Evolutionary conservation across 2,797 vertebrate genomes (phyloP).

Genomic region (Telmatherina bonti): DNA sequence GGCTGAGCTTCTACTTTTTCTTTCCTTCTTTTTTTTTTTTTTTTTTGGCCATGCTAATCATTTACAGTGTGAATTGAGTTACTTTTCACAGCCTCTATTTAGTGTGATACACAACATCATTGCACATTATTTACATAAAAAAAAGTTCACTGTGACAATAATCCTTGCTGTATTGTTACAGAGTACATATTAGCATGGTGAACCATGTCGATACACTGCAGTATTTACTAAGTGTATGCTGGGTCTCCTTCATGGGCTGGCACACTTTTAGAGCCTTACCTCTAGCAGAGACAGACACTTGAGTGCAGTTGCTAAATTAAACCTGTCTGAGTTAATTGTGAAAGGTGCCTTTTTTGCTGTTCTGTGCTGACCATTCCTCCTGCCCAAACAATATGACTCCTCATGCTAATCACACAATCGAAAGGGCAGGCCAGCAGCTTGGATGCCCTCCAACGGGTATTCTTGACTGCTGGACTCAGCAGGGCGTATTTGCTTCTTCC

Average conservation of each 20-base stretch:
- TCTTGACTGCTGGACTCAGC: conserved; percentile 19
- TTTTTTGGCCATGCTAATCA: conserved; percentile 18
- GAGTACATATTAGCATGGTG: conserved; percentile 1
- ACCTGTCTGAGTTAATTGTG: conserved; percentile 50
- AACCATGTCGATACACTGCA: conserved; percentile 6
- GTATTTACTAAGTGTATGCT: conserved; percentile 21
- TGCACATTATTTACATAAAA: conserved; percentile 21
- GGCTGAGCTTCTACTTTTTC: conserved; percentile 43
- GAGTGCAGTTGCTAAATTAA: conserved; percentile 49
- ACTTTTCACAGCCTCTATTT: conserved; percentile 5
- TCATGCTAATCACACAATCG: conserved; percentile 40
- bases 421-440: conserved; percentile 65
- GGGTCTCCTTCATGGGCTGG: conserved; percentile 17
- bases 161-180: conserved; percentile 17
- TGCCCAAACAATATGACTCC: conserved; percentile 62
- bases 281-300: conserved; percentile 22
- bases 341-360: conserved; percentile 34
- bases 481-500: conserved; percentile 30
- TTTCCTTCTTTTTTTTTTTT: not conserved
- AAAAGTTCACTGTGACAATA: conserved; percentile 22
- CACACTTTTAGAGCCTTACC: conserved; percentile 24
- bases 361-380: conserved; percentile 45
- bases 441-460: conserved; percentile 63
- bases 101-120: conserved; percentile 12
- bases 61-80: conserved; percentile 9